A percentile compares a stretch with the other conserved stretches of the same genome.
phyloP scores from a whole-genome alignment of 2,888 invertebrate species.

The Caenorhabditis uteleia region DNA sequence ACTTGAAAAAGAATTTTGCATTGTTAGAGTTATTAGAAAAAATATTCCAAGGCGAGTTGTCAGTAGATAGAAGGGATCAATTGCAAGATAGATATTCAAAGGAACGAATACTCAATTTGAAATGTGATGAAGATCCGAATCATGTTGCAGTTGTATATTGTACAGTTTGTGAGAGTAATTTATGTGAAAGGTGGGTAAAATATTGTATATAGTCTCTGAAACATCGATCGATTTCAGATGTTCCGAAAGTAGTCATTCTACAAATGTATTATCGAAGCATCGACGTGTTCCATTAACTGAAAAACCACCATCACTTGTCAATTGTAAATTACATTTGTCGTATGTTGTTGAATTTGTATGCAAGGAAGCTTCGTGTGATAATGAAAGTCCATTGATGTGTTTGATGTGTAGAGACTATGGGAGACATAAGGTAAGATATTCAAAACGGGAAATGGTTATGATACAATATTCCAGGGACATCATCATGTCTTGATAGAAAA shows the following conservation, averaged over 20 bases:
- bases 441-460: background rate
- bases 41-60: slow-evolving; percentile 56
- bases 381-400: slow-evolving; percentile 74
- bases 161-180: slow-evolving; percentile 74
- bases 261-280: slow-evolving; percentile 74
- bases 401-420: slow-evolving; percentile 76
- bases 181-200: slow-evolving; percentile 66
- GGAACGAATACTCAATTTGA: slow-evolving; percentile 64
- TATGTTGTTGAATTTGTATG: slow-evolving; percentile 75
- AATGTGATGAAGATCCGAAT: slow-evolving; percentile 75
- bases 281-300: slow-evolving; percentile 74
- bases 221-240: slow-evolving; percentile 74
- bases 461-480: slow-evolving; percentile 66
- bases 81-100: slow-evolving; percentile 19
- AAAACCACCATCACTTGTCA: slow-evolving; percentile 74
- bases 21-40: slow-evolving; percentile 74
- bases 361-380: slow-evolving; percentile 73
- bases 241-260: slow-evolving; percentile 74
- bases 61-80: background rate
- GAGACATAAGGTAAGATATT: slow-evolving; percentile 72
- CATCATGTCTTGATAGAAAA: slow-evolving; percentile 74
- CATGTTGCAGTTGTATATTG: slow-evolving; percentile 75
- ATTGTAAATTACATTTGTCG: slow-evolving; percentile 74
- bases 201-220: slow-evolving; percentile 71
- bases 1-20: slow-evolving; percentile 76